phyloP scores from a whole-genome alignment of 2,888 invertebrate species.

The Holacanthella duospinosa region DNA sequence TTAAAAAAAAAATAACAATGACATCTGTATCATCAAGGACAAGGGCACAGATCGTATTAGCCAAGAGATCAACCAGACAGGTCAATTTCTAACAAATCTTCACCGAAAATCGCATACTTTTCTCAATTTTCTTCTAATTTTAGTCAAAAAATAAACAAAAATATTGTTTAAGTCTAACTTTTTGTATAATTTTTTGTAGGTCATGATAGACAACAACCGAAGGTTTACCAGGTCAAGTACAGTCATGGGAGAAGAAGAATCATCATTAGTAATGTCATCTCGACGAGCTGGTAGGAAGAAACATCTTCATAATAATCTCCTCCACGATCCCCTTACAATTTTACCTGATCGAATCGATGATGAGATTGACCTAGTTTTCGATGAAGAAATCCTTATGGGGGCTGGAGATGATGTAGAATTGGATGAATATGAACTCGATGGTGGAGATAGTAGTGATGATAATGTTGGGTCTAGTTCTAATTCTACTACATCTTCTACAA shows the following conservation, averaged over 20 bases:
- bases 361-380: slow-evolving; percentile 23
- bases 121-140: too few relatives aligned
- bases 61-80: too few relatives aligned
- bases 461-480: slow-evolving; percentile 28
- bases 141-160: too few relatives aligned
- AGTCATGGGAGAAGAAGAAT: background rate
- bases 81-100: too few relatives aligned
- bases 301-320: background rate
- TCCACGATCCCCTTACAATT: background rate
- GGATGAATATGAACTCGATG: slow-evolving; percentile 32
- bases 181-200: too few relatives aligned
- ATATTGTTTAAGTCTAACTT: too few relatives aligned
- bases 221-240: background rate
- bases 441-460: slow-evolving; percentile 29
- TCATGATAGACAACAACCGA: background rate
- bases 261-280: background rate
- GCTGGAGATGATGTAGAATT: slow-evolving; percentile 27
- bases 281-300: background rate
- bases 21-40: too few relatives aligned
- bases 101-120: too few relatives aligned
- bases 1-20: too few relatives aligned
- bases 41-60: too few relatives aligned
- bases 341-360: slow-evolving; percentile 24
- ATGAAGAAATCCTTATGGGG: slow-evolving; percentile 34
- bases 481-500: slow-evolving; percentile 31